These are phyloP conservation scores for Myotis daubentonii DNA, from an alignment of 2,797 vertebrate species.

Conservation along the genomic window DNA sequence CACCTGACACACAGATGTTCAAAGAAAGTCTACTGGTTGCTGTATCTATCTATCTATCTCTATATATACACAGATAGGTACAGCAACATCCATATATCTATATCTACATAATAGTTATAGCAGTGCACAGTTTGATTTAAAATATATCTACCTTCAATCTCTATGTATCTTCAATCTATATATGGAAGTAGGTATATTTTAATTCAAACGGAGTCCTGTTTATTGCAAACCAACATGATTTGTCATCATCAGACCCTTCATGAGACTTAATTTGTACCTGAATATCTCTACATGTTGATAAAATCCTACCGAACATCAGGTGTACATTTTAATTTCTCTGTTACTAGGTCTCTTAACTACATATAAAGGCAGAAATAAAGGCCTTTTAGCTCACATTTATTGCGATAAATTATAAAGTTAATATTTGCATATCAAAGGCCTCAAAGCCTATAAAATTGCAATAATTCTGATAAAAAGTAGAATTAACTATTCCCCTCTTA, in stretches of 20 bases:
- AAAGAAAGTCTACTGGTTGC: neutral
- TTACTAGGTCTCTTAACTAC: constrained; percentile 18
- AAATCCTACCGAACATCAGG: neutral
- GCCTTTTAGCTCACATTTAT: constrained; percentile 16
- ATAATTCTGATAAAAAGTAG: neutral
- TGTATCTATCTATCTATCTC: neutral
- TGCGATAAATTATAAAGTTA: constrained; percentile 27
- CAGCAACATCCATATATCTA: neutral
- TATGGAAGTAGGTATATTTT: neutral
- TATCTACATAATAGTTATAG: neutral
- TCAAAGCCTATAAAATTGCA: constrained; percentile 18
- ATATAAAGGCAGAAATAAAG: neutral
- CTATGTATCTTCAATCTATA: neutral
- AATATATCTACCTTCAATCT: neutral
- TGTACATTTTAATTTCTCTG: constrained; percentile 13
- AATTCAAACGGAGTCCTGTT: neutral
- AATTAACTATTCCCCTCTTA: constrained; percentile 37
- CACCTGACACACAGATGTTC: neutral
- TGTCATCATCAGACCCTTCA: neutral
- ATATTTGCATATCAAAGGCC: neutral
- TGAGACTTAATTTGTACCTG: neutral
- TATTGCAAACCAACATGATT: constrained; percentile 25
- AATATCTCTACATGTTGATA: neutral
- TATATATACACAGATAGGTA: neutral
- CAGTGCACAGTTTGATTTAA: neutral